Evolutionary conservation across 2,797 vertebrate genomes (phyloP), one percentile per base, ranked within the genome.

Genomic region (Tympanoctomys barrerae): DNA sequence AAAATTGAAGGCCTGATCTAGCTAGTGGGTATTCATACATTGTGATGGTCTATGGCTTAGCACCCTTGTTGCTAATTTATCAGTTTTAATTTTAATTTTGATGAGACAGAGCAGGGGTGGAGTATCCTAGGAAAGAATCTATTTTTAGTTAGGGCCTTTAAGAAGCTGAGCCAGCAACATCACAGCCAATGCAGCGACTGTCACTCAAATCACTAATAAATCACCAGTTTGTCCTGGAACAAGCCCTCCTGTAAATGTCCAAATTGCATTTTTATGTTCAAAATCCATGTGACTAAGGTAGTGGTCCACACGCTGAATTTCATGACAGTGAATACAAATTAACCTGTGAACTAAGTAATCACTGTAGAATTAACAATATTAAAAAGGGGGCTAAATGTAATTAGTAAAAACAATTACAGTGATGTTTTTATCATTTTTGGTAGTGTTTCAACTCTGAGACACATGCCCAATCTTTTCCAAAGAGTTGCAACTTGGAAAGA

Each of bases 341-440:
- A 95, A 77, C 28, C 68, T 88, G n/a, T 28, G 71, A 62, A 64
- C 52, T 75, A 70, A 62, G 83, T 95, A 77, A 49, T 8, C 31
- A 49, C 73, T 90, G 52, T 8, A 61, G 68, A 11, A n/a, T 96
- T 62, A 94, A 77, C 57, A 64, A 12, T 33, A 94, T 86, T 96
- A 92, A 95, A 87, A 81, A 89, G 97, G 81, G 62, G 87, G 42
- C 0, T 73, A 86, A 89, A 42, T 94, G 81, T n/a, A 59, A 95
- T 89, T 96, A 87, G 96, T 94, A 70, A 92, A 96, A 97, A 81
- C 90, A 96, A 91, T 87, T 95, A 82, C 80, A 93, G 83, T 10
- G 66, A 73, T 59, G 95, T 61, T 96, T 96, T 96, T 57, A 75
- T 83, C 49, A 84, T 80, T 89, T 92, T 42, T 42, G 79, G 9